These are phyloP conservation scores for Tenthredo amoena DNA, from an alignment of 2,888 invertebrate species.

Conservation along the genomic window DNA sequence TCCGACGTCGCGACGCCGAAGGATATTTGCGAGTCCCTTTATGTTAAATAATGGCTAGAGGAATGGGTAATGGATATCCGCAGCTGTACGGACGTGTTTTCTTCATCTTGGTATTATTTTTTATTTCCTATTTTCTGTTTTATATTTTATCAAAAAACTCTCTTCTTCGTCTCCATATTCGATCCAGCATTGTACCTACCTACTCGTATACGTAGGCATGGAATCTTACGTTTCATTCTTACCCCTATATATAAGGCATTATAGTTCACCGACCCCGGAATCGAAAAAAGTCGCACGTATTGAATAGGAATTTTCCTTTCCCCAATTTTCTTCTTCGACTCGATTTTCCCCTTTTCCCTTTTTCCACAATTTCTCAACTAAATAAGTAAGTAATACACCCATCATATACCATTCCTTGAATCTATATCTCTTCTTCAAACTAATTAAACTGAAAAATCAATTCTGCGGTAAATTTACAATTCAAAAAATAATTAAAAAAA, in stretches of 20 bases:
- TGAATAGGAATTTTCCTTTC: neutral
- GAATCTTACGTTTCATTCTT: neutral
- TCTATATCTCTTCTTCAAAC: too few relatives aligned
- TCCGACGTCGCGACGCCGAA: conserved; percentile 35
- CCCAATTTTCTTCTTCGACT: neutral
- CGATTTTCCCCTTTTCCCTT: neutral
- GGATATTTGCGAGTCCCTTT: conserved; percentile 27
- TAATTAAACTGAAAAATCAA: neutral
- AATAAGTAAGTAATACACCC: neutral
- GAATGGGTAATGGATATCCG: conserved; percentile 34
- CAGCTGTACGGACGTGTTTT: neutral
- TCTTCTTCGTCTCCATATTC: neutral
- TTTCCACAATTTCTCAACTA: neutral
- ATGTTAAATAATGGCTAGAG: conserved; percentile 26
- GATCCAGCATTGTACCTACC: neutral
- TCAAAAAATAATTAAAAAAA: neutral
- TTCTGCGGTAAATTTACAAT: neutral
- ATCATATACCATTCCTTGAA: too few relatives aligned
- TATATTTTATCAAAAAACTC: neutral
- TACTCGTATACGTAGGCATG: neutral
- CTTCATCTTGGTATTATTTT: neutral
- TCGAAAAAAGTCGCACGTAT: neutral
- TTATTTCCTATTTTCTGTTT: neutral
- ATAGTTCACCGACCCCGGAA: neutral
- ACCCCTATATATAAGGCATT: neutral